Evolutionary conservation across 1,140 invertebrate species (phyloP), one percentile per base, ranked within the genome.

Genomic region (Anadara kagoshimensis): DNA sequence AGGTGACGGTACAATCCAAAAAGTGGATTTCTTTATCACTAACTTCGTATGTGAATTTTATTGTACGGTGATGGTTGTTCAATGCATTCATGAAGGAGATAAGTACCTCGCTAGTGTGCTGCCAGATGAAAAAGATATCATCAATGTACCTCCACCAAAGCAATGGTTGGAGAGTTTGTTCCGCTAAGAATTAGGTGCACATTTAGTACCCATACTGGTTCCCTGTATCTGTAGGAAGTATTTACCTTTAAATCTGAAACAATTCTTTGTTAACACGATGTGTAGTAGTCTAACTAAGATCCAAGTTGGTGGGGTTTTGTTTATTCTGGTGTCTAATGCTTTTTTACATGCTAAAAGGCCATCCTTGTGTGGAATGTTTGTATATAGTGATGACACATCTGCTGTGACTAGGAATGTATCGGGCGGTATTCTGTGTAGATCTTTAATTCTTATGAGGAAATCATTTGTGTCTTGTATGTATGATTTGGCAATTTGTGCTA

Each of bases 121-220:
- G 29, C 59, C 59, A 62, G n/a, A 62, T 62, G 59, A 62, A 62
- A 62, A 47, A 62, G 5, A 62, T 62, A 47, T 62, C 41, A 44
- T 62, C 41, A 14, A 62, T 62, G n/a, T 43, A 62, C 44, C 59
- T 41, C 59, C 59, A 62, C 59, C 59, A 62, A 5, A 62, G 14
- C 44, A 44, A 43, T 43, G 59, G 59, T 47, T 62, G 41, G 3
- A 41, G 18, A 5, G 29, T 8, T 62, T 20, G 10, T 8, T 10
- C 44, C 7, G 5, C n/a, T 43, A 16, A 26, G 41, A 62, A 44
- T n/a, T 47, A 20, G 59, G 59, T 8, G 41, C 59, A 29, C 41
- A 43, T 16, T 26, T 26, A 26, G 54, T 57, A 8, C 24, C 54
- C 54, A 57, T 57, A 18, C 54, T 57, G 8, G 57, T 59, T 7